Evolutionary conservation across 2,113 vertebrate species (phyloP).

Genomic region (Pomatostomus ruficeps): DNA sequence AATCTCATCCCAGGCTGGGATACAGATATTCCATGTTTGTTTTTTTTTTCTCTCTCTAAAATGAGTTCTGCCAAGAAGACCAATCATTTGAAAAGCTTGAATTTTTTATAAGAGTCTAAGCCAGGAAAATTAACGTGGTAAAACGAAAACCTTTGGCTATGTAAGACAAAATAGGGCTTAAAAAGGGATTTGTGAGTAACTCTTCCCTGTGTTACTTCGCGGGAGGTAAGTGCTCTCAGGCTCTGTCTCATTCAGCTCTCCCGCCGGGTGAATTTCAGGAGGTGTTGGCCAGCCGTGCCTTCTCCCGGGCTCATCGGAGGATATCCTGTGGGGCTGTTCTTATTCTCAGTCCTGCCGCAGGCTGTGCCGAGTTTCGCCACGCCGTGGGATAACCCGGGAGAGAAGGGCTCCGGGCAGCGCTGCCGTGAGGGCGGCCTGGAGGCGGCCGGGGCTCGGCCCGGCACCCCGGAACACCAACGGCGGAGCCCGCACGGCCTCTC

Average conservation of each 20-base stretch:
- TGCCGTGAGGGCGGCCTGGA: not conserved
- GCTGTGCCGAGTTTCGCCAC: fast-evolving
- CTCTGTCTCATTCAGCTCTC: fast-evolving
- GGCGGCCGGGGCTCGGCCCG: no score
- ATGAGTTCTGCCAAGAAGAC: not conserved
- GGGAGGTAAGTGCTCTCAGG: not conserved
- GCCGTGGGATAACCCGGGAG: fast-evolving
- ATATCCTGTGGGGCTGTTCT: fast-evolving
- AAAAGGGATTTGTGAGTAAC: not conserved
- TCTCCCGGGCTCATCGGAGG: no score
- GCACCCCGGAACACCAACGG: fast-evolving
- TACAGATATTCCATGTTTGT: not conserved
- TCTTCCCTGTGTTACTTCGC: no score
- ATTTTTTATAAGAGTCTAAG: not conserved
- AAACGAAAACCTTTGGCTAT: not conserved
- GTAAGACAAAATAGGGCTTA: not conserved
- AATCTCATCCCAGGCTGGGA: not conserved
- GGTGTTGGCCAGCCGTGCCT: not conserved
- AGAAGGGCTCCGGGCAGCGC: not conserved
- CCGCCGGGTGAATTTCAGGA: not conserved
- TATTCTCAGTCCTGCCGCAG: fast-evolving
- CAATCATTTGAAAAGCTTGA: not conserved
- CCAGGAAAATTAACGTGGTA: not conserved
- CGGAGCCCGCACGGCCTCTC: fast-evolving
- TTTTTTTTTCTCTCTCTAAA: not conserved